These are phyloP conservation scores for Yponomeuta malinellus DNA, from an alignment of 2,888 invertebrate genomes.

Conservation along the genomic window DNA sequence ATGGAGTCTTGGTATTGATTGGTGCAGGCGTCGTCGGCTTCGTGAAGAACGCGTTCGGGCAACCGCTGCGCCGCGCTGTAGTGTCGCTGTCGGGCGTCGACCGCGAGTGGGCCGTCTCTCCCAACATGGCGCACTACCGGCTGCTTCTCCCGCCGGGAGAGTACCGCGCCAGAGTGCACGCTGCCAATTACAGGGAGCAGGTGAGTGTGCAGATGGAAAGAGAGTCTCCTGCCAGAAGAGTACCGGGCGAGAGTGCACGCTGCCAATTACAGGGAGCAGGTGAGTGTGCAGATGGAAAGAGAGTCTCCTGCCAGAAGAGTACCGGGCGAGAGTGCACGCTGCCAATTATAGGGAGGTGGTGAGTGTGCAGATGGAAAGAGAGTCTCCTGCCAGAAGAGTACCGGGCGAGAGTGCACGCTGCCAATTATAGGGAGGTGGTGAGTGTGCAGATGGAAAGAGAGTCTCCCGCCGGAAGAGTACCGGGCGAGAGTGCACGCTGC, in stretches of 20 bases:
- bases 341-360: no score
- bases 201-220: conserved; percentile 26
- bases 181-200: conserved; percentile 76
- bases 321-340: conserved; percentile 39
- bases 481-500: no score
- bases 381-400: conserved; percentile 80
- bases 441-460: no score
- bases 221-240: conserved; percentile 77
- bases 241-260: conserved; percentile 79
- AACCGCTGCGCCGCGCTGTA: conserved; percentile 82
- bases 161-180: conserved; percentile 78
- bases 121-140: conserved; percentile 83
- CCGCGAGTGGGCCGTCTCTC: conserved; percentile 76
- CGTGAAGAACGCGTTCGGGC: conserved; percentile 78
- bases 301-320: conserved; percentile 79
- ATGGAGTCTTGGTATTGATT: no score
- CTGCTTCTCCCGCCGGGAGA: conserved; percentile 81
- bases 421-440: no score
- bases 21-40: conserved; percentile 80
- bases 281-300: neutral
- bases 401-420: conserved; percentile 25
- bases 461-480: no score
- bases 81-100: conserved; percentile 79
- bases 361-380: neutral
- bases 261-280: conserved; percentile 61